Conservation (phyloP, 2,113 vertebrate species). For the Tragelaphus strepsiceros region DNA sequence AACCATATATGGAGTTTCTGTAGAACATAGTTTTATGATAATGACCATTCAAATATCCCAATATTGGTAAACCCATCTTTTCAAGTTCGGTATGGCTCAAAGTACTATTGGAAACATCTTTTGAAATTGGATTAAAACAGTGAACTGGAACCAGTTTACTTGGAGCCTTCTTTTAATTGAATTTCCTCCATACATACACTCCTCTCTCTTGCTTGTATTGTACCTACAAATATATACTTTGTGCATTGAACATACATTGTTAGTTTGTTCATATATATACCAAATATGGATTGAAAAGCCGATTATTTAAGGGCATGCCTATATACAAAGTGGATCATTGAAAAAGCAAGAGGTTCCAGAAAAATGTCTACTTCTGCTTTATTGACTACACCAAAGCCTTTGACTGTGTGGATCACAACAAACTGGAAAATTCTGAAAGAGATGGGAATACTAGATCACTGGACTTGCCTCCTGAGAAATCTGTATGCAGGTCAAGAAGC, state of each 20-base stretch:
- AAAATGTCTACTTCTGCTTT: neutral
- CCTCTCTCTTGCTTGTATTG: neutral
- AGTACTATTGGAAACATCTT: neutral
- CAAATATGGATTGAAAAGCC: neutral
- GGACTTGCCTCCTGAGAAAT: neutral
- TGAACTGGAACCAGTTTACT: neutral
- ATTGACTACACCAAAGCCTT: neutral
- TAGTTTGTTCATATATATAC: neutral
- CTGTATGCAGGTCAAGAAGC: neutral
- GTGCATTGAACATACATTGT: neutral
- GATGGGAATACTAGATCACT: neutral
- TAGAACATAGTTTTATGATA: neutral
- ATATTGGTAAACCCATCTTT: neutral
- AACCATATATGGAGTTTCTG: neutral
- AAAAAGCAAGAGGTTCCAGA: neutral
- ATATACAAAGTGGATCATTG: neutral
- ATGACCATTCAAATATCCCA: neutral
- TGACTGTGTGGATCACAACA: neutral
- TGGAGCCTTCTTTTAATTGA: neutral
- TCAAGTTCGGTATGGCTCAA: neutral
- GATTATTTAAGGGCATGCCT: neutral
- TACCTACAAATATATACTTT: neutral
- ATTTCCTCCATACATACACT: neutral
- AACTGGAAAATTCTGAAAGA: neutral
- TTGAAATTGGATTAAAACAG: conserved; percentile 26